Percentiles rank a stretch among this genome's conserved stretches.
phyloP scores from a whole-genome alignment of 2,888 invertebrate species.

The Tipula vernalis region DNA sequence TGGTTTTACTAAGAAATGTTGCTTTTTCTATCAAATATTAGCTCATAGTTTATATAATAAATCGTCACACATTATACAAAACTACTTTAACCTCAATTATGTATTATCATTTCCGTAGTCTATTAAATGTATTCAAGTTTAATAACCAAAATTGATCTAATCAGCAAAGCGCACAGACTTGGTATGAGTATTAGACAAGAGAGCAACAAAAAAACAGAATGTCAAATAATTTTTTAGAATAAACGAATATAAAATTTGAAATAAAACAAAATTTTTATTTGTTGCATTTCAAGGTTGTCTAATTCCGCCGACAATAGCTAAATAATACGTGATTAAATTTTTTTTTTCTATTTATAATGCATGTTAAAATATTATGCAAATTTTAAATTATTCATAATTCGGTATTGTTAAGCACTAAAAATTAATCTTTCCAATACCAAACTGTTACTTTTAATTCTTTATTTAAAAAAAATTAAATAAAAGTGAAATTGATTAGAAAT shows the following conservation, averaged over 20 bases:
- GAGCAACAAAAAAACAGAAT: not conserved
- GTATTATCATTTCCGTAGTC: not conserved
- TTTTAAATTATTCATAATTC: not conserved
- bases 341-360: not conserved
- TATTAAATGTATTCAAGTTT: not conserved
- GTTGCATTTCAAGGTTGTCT: slow-evolving; percentile 4
- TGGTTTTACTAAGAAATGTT: not conserved
- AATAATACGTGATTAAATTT: not conserved
- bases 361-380: not conserved
- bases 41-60: not conserved
- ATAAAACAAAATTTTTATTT: not conserved
- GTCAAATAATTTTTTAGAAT: not conserved
- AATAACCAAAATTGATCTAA: not conserved
- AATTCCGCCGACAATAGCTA: not conserved
- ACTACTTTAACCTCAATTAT: not conserved
- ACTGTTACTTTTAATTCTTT: not conserved
- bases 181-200: not conserved
- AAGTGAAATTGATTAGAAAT: not conserved
- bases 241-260: not conserved
- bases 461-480: not conserved
- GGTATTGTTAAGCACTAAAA: not conserved
- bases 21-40: not conserved
- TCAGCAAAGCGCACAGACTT: not conserved
- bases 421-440: not conserved
- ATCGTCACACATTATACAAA: not conserved